Evolutionary conservation across 1,140 invertebrate genomes (phyloP).

Genomic region (Ruditapes philippinarum): DNA sequence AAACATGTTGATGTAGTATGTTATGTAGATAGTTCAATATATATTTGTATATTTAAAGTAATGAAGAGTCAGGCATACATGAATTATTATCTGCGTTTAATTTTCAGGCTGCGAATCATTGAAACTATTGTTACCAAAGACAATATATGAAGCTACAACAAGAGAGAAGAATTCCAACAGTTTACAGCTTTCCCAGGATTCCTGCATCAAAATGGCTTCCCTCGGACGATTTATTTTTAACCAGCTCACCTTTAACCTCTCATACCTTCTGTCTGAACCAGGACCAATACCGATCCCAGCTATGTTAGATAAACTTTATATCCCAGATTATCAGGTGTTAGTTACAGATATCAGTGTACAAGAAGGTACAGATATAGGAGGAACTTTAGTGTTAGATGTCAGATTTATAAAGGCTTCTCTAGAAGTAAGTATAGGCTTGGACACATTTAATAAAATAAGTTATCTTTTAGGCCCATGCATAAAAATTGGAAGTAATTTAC

Average conservation of each 20-base stretch:
- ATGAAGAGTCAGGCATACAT: too few relatives aligned
- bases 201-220: slow-evolving; percentile 47
- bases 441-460: too few relatives aligned
- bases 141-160: slow-evolving; percentile 34
- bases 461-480: too few relatives aligned
- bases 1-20: too few relatives aligned
- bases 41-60: too few relatives aligned
- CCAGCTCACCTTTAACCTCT: slow-evolving; percentile 44
- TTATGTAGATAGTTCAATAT: too few relatives aligned
- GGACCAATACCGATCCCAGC: slow-evolving; percentile 26
- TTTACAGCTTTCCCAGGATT: slow-evolving; percentile 29
- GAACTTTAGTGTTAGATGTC: slow-evolving; percentile 21
- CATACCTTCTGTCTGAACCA: slow-evolving; percentile 3
- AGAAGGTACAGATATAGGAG: slow-evolving; percentile 29
- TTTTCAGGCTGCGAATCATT: slow-evolving; percentile 60
- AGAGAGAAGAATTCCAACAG: not conserved
- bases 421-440: slow-evolving; percentile 48
- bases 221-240: slow-evolving; percentile 46
- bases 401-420: not conserved
- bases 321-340: slow-evolving; percentile 31
- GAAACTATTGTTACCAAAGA: slow-evolving; percentile 49
- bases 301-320: not conserved
- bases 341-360: slow-evolving; percentile 36
- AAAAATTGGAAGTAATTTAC: too few relatives aligned
- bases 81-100: not conserved